Conservation (phyloP, 2,797 vertebrate genomes). For the Rhinella marina region DNA sequence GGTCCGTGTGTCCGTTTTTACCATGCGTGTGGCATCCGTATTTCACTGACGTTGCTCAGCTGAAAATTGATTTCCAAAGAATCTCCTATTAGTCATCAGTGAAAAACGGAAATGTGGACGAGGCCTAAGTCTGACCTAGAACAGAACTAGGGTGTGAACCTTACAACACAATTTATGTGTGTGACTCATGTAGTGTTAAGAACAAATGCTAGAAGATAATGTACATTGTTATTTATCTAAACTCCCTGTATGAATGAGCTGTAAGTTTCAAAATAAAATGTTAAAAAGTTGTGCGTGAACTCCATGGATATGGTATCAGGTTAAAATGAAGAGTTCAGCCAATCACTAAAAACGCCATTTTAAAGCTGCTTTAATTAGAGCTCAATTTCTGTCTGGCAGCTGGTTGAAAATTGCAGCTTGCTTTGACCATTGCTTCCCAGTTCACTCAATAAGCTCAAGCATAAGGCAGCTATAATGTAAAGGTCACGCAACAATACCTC, state of each 20-base stretch:
- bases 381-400: slow-evolving; percentile 22
- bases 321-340: neutral
- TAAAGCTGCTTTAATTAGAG: slow-evolving; percentile 18
- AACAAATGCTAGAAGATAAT: neutral
- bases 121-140: neutral
- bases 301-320: neutral
- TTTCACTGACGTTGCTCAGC: no score
- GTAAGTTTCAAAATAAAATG: neutral
- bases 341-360: neutral
- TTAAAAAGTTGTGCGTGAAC: neutral
- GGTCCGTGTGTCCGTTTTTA: no score
- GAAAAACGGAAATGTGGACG: no score
- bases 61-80: no score
- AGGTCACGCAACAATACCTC: slow-evolving; percentile 46
- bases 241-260: neutral
- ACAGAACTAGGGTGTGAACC: neutral
- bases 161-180: neutral
- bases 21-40: no score
- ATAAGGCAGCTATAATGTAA: slow-evolving; percentile 57
- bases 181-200: neutral
- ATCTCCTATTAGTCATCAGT: no score
- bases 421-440: slow-evolving; percentile 52
- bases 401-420: slow-evolving; percentile 56
- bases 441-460: slow-evolving; percentile 47
- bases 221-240: neutral